These are phyloP conservation scores for Cebus imitator DNA, from an alignment of 2,113 vertebrate species.

Conservation along the genomic window DNA sequence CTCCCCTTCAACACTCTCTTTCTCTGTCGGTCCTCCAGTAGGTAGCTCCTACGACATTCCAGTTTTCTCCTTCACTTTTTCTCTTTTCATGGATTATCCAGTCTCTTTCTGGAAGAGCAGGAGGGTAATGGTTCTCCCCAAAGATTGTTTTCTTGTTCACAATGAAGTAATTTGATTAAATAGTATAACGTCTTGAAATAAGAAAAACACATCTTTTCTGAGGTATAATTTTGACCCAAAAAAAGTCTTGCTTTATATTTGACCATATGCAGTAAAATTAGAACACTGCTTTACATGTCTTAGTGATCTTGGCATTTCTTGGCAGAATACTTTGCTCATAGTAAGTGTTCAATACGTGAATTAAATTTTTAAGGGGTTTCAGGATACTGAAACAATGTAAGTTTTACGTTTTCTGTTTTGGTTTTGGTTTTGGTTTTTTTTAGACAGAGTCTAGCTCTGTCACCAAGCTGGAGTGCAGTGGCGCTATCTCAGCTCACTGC, in stretches of 20 bases:
- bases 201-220: not conserved
- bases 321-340: not conserved
- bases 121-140: not conserved
- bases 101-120: not conserved
- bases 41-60: accelerated
- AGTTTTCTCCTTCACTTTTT: not conserved
- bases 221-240: not conserved
- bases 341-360: not conserved
- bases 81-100: not conserved
- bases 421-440: too few species aligned
- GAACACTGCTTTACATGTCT: not conserved
- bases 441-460: too few species aligned
- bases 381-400: not conserved
- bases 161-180: not conserved
- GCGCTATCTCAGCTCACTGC: too few species aligned
- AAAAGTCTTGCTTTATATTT: not conserved
- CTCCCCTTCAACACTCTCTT: accelerated
- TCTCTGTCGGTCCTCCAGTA: accelerated
- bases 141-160: not conserved
- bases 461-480: too few species aligned
- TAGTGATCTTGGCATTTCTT: not conserved
- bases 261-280: not conserved
- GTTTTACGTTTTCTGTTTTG: not conserved
- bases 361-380: not conserved
- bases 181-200: not conserved